Evolutionary conservation across 2,797 vertebrate genomes (phyloP).

Genomic region (Arnoldichthys spilopterus): DNA sequence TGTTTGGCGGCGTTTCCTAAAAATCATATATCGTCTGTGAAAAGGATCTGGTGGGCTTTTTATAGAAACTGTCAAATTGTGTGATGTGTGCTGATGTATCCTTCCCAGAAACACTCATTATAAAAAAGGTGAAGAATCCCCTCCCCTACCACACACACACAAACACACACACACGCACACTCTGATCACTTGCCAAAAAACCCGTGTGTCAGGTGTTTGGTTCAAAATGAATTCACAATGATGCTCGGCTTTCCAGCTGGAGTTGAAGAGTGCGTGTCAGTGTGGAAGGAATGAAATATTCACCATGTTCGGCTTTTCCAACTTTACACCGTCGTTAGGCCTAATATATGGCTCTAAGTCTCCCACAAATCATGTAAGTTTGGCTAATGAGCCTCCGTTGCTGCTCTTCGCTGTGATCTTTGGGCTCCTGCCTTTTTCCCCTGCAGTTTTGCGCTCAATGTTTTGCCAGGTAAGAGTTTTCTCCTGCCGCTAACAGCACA

Average conservation of each 20-base stretch:
- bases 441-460: neutral
- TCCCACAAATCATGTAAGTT: conserved; percentile 29
- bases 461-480: conserved; percentile 29
- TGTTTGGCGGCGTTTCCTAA: neutral
- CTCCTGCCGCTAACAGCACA: conserved; percentile 13
- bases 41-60: conserved; percentile 13
- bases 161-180: neutral
- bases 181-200: conserved; percentile 11
- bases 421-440: conserved; percentile 3
- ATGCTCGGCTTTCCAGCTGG: neutral
- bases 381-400: conserved; percentile 10
- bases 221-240: conserved; percentile 31
- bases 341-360: conserved; percentile 26
- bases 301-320: neutral
- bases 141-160: neutral
- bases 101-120: conserved; percentile 17
- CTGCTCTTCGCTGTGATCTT: conserved; percentile 9
- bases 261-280: neutral
- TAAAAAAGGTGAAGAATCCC: conserved; percentile 4
- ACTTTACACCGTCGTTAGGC: conserved; percentile 29
- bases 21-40: conserved; percentile 14
- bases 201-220: conserved; percentile 7
- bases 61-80: conserved; percentile 29
- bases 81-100: conserved; percentile 18
- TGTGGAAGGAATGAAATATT: conserved; percentile 27